phyloP scores from a whole-genome alignment of 23 tunicate genomes.

The Phallusia fumigata region DNA sequence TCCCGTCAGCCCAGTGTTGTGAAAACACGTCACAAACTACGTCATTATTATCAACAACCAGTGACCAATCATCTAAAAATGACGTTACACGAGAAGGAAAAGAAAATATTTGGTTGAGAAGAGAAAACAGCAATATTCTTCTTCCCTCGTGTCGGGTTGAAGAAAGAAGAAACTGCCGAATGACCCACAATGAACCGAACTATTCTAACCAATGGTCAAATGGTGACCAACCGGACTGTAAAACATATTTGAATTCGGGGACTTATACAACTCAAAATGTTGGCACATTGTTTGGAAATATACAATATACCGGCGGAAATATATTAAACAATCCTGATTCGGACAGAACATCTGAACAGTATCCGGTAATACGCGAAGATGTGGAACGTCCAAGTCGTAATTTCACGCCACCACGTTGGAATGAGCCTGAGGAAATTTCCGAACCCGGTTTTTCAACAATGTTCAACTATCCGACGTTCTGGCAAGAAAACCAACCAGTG shows the following conservation, averaged over 20 bases:
- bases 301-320: neutral
- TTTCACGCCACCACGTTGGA: neutral
- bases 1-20: neutral
- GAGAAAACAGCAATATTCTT: neutral
- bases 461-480: slow-evolving; percentile 7
- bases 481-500: neutral
- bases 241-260: too few relatives aligned
- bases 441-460: neutral
- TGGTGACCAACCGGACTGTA: neutral
- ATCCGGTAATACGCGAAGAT: slow-evolving; percentile 1
- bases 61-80: neutral
- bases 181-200: neutral
- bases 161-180: neutral
- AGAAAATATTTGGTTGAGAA: neutral
- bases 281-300: neutral
- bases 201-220: neutral
- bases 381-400: neutral
- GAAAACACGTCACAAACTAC: neutral
- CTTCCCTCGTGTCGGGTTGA: neutral
- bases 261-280: neutral
- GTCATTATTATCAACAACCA: neutral
- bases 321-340: neutral
- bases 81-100: neutral
- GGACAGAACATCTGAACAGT: neutral
- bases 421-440: neutral